phyloP scores from a whole-genome alignment of 2,888 invertebrate genomes.

The Thecocarcelia acutangulata region DNA sequence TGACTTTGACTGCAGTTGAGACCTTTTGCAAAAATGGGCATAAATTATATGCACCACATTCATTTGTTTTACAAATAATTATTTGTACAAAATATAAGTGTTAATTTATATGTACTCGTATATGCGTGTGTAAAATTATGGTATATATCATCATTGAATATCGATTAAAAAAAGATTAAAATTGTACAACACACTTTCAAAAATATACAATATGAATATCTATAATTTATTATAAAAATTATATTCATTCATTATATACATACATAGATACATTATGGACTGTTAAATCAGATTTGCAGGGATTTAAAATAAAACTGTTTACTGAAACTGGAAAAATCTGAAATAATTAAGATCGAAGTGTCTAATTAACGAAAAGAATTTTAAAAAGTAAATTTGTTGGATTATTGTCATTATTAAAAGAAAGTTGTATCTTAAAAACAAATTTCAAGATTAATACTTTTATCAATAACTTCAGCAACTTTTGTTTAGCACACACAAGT shows the following conservation, averaged over 20 bases:
- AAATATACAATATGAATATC: slow-evolving; percentile 15
- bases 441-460: too few relatives aligned
- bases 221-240: slow-evolving; percentile 48
- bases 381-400: too few relatives aligned
- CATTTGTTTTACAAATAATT: neutral
- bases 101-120: neutral
- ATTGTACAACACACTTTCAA: slow-evolving; percentile 51
- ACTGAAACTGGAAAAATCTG: slow-evolving; percentile 7
- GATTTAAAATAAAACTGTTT: slow-evolving; percentile 18
- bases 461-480: neutral
- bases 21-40: too few relatives aligned
- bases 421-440: too few relatives aligned
- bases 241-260: slow-evolving; percentile 1
- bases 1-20: too few relatives aligned
- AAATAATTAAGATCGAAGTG: slow-evolving; percentile 28
- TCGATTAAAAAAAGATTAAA: slow-evolving; percentile 67
- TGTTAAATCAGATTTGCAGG: slow-evolving; percentile 26
- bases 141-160: slow-evolving; percentile 60
- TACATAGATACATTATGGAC: neutral
- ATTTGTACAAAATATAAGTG: neutral
- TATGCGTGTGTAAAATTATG: neutral
- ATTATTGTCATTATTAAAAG: too few relatives aligned
- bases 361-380: too few relatives aligned
- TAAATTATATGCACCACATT: neutral
- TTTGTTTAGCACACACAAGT: slow-evolving; percentile 17